phyloP scores from a whole-genome alignment of 2,888 invertebrate species.

The Melipona beecheii region DNA sequence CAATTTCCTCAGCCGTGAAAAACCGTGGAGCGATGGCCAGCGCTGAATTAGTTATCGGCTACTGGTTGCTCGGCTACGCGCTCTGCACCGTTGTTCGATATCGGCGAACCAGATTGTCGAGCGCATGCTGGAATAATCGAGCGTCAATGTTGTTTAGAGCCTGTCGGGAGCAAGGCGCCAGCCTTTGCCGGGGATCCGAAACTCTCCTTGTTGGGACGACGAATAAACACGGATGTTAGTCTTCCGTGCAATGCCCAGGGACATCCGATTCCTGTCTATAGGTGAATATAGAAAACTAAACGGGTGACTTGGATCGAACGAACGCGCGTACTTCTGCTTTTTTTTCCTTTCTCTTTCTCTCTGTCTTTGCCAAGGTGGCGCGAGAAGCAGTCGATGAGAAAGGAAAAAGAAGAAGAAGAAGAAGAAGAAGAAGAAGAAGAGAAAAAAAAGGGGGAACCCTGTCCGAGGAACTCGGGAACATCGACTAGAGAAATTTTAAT shows the following conservation, averaged over 20 bases:
- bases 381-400: not conserved
- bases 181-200: slow-evolving; percentile 87
- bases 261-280: slow-evolving; percentile 84
- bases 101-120: slow-evolving; percentile 38
- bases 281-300: slow-evolving; percentile 77
- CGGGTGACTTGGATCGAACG: not conserved
- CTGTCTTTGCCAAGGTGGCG: not conserved
- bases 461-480: slow-evolving; percentile 54
- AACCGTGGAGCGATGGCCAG: not conserved
- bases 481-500: slow-evolving; percentile 19
- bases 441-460: slow-evolving; percentile 61
- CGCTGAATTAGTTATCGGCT: slow-evolving; percentile 48
- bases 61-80: slow-evolving; percentile 84
- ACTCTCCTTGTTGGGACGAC: slow-evolving; percentile 80
- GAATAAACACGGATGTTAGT: slow-evolving; percentile 78
- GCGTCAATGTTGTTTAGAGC: slow-evolving; percentile 83
- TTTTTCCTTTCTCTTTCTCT: not conserved
- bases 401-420: not conserved
- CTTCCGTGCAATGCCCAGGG: slow-evolving; percentile 85
- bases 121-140: slow-evolving; percentile 55
- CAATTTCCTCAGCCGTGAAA: slow-evolving; percentile 16
- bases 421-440: too few relatives aligned
- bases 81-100: slow-evolving; percentile 83
- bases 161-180: slow-evolving; percentile 86
- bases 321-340: not conserved